phyloP scores from a whole-genome alignment of 2,797 vertebrate species.

The Poeciliopsis infans region DNA sequence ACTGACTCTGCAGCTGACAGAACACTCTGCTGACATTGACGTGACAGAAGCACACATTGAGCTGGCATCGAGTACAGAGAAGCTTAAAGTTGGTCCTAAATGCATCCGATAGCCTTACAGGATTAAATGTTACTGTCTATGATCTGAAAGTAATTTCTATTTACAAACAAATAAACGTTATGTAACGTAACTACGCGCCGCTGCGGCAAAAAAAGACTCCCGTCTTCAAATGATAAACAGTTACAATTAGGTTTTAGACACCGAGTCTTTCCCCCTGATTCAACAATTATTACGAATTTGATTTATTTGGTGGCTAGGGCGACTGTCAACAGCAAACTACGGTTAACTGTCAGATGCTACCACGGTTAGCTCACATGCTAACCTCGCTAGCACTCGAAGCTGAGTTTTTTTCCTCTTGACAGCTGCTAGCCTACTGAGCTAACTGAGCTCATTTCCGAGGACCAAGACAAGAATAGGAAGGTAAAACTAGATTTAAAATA shows the following conservation, averaged over 20 bases:
- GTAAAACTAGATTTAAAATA: neutral
- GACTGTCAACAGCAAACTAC: conserved; percentile 4
- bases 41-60: neutral
- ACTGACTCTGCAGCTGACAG: conserved; percentile 35
- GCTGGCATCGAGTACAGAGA: neutral
- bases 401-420: conserved; percentile 58
- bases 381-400: conserved; percentile 28
- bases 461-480: conserved; percentile 2
- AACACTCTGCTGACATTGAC: conserved; percentile 22
- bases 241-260: accelerated
- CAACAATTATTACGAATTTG: accelerated
- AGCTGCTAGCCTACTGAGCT: conserved; percentile 67
- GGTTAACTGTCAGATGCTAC: conserved; percentile 19
- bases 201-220: conserved; percentile 41
- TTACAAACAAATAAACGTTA: conserved; percentile 73
- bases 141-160: conserved; percentile 43
- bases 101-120: conserved; percentile 3
- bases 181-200: conserved; percentile 64
- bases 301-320: neutral
- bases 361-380: conserved; percentile 46
- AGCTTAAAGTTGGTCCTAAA: conserved; percentile 12
- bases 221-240: neutral
- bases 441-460: conserved; percentile 53
- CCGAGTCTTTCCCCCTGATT: accelerated
- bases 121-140: conserved; percentile 2